Base-by-base conservation (phyloP, 2,888 invertebrate species). In the Mesorhabditis belari region DNA sequence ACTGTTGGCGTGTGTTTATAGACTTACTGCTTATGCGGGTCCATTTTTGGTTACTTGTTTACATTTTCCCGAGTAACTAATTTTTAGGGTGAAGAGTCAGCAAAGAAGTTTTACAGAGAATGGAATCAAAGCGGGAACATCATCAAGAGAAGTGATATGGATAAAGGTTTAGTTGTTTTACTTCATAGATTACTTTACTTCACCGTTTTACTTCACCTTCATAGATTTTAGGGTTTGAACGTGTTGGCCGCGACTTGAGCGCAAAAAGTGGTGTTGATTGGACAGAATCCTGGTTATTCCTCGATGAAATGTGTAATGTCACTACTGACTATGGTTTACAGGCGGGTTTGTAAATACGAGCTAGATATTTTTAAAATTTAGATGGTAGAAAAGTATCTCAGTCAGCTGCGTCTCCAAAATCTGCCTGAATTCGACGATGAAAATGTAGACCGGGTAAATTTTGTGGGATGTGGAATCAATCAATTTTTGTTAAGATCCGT, bases 281-380 rank as follows among this genome's bases (percentile, higher is more conserved):
- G 62, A 17, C 50, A 26, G 65, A 65, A 44, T 44, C 58, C n/a
- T 65, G 65, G 60, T 24, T 27, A 3, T 64, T 64, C 23, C 49
- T 58, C 12, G 58, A 29, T 6, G 57, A 44, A 0, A 19, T 17
- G n/a, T 17, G 19, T 17, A 60, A 62, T 35, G 51, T 62, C 23
- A 52, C 23, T n/a, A 25, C 28, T 3, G 60, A 52, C 4, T 54
- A 55, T 3, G 62, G 62, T 5, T 49, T 65, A 2, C 28, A 19
- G 29, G n/a, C n/a, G n/a, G n/a, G n/a, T n/a, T n/a, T n/a, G n/a
- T n/a, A n/a, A n/a, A n/a, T n/a, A n/a, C n/a, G n/a, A n/a, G n/a
- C n/a, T n/a, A n/a, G n/a, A n/a, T n/a, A n/a, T n/a, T n/a, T n/a
- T n/a, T n/a, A n/a, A n/a, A n/a, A n/a, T n/a, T n/a, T n/a, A n/a